phyloP scores from a whole-genome alignment of 2,888 invertebrate species.

The Leucozona laternaria region DNA sequence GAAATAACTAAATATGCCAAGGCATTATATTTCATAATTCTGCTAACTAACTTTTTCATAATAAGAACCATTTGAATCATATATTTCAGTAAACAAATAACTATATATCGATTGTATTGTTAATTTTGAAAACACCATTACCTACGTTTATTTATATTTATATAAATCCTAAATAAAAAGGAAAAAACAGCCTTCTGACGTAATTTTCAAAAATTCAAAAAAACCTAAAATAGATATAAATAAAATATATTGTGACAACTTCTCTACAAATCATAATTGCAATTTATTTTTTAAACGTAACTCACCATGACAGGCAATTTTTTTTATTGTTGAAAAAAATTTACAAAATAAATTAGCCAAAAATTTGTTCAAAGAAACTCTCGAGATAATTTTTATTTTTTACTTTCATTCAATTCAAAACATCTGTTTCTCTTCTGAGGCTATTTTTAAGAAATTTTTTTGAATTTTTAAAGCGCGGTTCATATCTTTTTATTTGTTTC shows the following conservation, averaged over 20 bases:
- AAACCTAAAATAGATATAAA: neutral
- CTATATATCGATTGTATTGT: no score
- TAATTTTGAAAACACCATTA: no score
- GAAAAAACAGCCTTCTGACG: neutral
- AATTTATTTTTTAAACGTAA: neutral
- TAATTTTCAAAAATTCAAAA: neutral
- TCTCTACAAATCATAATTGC: neutral
- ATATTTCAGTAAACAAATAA: no score
- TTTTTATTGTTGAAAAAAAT: neutral
- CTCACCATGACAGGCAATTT: neutral
- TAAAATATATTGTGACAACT: neutral
- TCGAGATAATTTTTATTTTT: neutral
- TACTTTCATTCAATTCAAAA: neutral
- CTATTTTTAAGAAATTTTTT: neutral
- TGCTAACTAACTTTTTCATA: no score
- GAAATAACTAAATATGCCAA: no score
- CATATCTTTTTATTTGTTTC: neutral
- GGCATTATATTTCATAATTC: no score
- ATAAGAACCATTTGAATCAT: no score
- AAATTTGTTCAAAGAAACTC: neutral
- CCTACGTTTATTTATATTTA: no score
- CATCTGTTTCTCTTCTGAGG: neutral
- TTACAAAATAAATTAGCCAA: slow-evolving; percentile 2
- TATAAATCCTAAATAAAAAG: no score
- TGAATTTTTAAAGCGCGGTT: neutral